A percentile compares a stretch with the other conserved stretches of the same genome.
These are phyloP conservation scores for Heliothis peltigera DNA, from an alignment of 2,888 invertebrate species.

Conservation along the genomic window DNA sequence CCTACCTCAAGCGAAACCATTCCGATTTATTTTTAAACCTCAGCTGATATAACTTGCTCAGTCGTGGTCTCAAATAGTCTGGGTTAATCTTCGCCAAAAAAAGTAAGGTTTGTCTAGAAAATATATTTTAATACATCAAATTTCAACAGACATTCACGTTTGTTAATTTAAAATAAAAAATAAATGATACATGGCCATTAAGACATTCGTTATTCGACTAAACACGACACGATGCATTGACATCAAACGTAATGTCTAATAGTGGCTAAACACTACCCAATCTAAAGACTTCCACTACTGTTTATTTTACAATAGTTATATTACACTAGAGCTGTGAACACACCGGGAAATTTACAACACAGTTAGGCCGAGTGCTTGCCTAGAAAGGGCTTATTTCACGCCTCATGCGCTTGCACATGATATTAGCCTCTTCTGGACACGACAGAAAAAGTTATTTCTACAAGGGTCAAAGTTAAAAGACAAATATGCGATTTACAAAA, in stretches of 20 bases:
- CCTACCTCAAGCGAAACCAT: background rate
- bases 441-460: slow-evolving; percentile 25
- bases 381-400: background rate
- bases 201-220: slow-evolving; percentile 70
- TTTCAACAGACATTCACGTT: slow-evolving; percentile 86
- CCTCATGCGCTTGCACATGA: background rate
- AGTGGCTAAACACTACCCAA: slow-evolving; percentile 67
- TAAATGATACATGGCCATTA: slow-evolving; percentile 74
- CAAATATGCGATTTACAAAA: slow-evolving; percentile 49
- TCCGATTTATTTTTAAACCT: background rate
- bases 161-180: slow-evolving; percentile 79
- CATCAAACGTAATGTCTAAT: slow-evolving; percentile 63
- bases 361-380: slow-evolving; percentile 60
- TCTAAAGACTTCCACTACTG: slow-evolving; percentile 70
- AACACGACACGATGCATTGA: slow-evolving; percentile 65
- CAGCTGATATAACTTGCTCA: background rate
- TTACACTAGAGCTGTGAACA: slow-evolving; percentile 79
- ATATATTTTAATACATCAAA: slow-evolving; percentile 89
- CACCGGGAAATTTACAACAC: slow-evolving; percentile 59
- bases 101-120: slow-evolving; percentile 80
- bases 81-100: slow-evolving; percentile 49
- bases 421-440: background rate
- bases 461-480: slow-evolving; percentile 27
- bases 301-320: slow-evolving; percentile 65
- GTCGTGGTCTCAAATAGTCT: background rate